Base-by-base conservation (phyloP, 2,113 vertebrate species). In the Labeo rohita region DNA sequence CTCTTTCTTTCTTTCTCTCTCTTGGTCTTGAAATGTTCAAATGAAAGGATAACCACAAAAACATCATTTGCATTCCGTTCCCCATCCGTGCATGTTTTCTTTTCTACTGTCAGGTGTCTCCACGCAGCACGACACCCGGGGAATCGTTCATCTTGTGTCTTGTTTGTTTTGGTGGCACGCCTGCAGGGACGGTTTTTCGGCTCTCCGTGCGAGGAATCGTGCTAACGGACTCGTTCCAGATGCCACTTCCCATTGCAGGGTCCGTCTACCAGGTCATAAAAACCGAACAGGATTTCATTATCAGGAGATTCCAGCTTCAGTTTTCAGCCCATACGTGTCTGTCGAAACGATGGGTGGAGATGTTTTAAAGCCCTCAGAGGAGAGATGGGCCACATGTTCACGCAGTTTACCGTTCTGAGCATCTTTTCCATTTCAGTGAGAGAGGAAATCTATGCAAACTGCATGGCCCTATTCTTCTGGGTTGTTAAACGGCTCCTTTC, bases 91-190 rank as follows among this genome's bases (percentile, higher is more conserved):
- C 28, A 49, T 74, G 50, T 78, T 54, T 86, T 86, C 66, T 84
- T 65, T n/a, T 61, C 61, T 61, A 23, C 80, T 72, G 72, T 85
- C 83, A 84, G 75, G 77, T 81, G 52, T 83, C 80, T 86, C 11
- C 21, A 23, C 72, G n/a, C 85, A 70, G 73, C 28, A 50, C 34
- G 81, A 84, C 54, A 79, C 43, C 68, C 10, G 13, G 45, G 85
- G 63, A 28, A 63, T 70, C 54, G 11, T 63, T 39, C 59, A 43
- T 76, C 84, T 56, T 81, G 50, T 86, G 73, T 72, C 81, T 72
- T 86, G 84, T 89, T 86, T 86, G 89, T 88, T 87, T 88, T 87
- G 75, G 84, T 86, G 59, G 76, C 85, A 77, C 9, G 39, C 50
- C 56, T 84, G 80, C 47, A 28, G 74, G 50, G 43, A 36, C 12